These are phyloP conservation scores for Genyomyrus donnyi DNA, from an alignment of 2,113 vertebrate species.

Conservation along the genomic window DNA sequence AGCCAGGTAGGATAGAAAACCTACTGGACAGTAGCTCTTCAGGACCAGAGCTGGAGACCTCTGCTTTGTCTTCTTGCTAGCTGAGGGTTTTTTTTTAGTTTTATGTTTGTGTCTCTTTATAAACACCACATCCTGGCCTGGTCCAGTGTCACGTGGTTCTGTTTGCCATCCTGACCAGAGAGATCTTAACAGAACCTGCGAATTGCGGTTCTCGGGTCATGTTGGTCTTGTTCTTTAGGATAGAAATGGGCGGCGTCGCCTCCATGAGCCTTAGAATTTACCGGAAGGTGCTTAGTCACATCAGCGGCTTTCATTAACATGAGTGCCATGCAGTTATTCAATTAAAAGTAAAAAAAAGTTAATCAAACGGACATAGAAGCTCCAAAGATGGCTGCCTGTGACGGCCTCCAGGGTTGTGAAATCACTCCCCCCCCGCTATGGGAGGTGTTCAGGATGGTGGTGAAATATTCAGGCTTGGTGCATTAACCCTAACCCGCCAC, in stretches of 20 bases:
- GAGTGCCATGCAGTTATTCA: background rate
- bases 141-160: background rate
- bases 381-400: background rate
- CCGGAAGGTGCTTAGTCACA: background rate
- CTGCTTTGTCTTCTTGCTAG: background rate
- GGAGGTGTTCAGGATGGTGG: background rate
- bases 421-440: background rate
- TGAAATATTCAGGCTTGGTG: background rate
- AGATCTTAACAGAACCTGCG: background rate
- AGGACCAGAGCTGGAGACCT: no score
- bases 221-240: background rate
- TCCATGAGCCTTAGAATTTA: background rate
- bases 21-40: no score
- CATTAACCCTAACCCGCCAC: background rate
- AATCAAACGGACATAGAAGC: background rate
- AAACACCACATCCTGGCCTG: background rate
- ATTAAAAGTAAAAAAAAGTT: background rate
- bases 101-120: background rate
- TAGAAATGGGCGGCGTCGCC: background rate
- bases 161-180: background rate
- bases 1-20: no score
- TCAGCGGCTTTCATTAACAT: background rate
- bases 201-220: background rate
- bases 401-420: background rate
- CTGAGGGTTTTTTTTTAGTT: background rate